A percentile compares a stretch with the other conserved stretches of the same genome.
Evolutionary conservation across 2,113 vertebrate species (phyloP).

Genomic region (Ceuthmochares aereus): DNA sequence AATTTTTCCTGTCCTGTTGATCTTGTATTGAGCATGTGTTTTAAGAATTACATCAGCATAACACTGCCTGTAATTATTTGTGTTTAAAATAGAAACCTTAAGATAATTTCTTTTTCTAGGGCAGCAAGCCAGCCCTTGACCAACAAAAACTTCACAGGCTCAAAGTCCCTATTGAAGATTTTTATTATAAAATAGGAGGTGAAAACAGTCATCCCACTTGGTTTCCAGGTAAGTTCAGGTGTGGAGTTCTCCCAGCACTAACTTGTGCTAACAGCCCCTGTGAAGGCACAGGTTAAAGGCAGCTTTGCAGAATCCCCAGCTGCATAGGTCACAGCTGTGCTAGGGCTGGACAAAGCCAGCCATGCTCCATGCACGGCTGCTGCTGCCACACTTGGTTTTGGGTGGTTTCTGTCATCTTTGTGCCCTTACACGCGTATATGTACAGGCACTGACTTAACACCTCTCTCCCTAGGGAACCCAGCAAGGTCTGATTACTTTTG

Average conservation of each 20-base stretch:
- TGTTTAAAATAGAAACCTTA: neutral
- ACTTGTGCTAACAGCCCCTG: too few species aligned
- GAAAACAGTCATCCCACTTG: constrained; percentile 72
- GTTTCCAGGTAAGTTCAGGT: constrained; percentile 71
- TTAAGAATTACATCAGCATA: too few species aligned
- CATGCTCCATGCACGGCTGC: too few species aligned
- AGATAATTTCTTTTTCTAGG: constrained; percentile 56
- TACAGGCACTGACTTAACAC: too few species aligned
- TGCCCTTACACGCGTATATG: too few species aligned
- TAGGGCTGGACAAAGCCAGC: neutral
- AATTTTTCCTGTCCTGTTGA: too few species aligned
- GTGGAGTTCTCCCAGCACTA: neutral
- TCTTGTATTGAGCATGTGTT: too few species aligned
- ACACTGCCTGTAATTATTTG: neutral
- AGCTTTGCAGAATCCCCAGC: neutral
- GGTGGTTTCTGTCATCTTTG: too few species aligned
- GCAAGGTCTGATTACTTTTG: neutral
- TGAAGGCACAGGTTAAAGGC: fast-evolving
- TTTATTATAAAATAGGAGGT: constrained; percentile 82
- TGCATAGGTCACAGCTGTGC: fast-evolving
- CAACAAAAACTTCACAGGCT: constrained; percentile 81
- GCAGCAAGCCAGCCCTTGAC: constrained; percentile 75
- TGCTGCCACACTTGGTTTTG: too few species aligned
- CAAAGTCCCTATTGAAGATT: constrained; percentile 77
- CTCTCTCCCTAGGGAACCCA: too few species aligned